Evolutionary conservation across 1,140 invertebrate genomes (phyloP).

Genomic region (Pogonomyrmex californicus): DNA sequence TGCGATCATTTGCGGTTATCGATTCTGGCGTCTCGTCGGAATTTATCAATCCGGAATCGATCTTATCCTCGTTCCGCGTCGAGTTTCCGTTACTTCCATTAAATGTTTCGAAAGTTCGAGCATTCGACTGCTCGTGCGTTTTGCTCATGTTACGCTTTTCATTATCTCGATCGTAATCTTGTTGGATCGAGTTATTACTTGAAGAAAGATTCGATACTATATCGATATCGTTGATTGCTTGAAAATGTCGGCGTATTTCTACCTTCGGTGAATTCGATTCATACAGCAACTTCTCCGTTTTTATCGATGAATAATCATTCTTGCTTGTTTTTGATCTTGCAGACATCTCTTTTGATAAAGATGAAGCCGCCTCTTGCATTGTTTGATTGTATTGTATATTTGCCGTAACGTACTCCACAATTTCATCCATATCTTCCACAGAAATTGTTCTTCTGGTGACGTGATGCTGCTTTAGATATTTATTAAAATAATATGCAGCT

Average conservation of each 20-base stretch:
- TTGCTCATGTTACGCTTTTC: not conserved
- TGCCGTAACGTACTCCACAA: not conserved
- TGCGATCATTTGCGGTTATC: not conserved
- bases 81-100: not conserved
- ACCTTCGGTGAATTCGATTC: not conserved
- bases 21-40: not conserved
- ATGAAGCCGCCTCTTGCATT: no score
- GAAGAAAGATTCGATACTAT: not conserved
- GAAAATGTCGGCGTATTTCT: not conserved
- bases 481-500: slow-evolving; percentile 5
- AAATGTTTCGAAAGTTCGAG: not conserved
- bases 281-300: slow-evolving; percentile 12
- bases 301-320: not conserved
- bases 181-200: not conserved
- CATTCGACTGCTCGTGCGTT: not conserved
- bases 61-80: slow-evolving; percentile 32
- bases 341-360: not conserved
- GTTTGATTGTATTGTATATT: not conserved
- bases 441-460: not conserved
- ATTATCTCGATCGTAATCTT: not conserved
- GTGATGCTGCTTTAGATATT: not conserved
- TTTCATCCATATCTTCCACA: not conserved
- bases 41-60: slow-evolving; percentile 72
- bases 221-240: not conserved
- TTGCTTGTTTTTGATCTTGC: not conserved